Evolutionary conservation across 2,888 invertebrate species (phyloP).

Genomic region (Adineta ricciae): DNA sequence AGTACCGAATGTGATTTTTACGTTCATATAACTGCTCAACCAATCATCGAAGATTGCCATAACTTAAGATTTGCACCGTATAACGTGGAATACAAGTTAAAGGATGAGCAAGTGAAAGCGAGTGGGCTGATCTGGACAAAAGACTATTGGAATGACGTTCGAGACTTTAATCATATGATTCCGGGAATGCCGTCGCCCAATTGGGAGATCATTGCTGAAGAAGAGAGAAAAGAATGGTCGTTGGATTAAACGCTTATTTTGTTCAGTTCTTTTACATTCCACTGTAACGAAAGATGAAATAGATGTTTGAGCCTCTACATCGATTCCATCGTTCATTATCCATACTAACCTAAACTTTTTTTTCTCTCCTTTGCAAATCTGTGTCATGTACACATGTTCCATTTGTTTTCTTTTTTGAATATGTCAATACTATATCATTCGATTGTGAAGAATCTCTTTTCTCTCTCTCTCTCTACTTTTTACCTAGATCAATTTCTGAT

Average conservation of each 20-base stretch:
- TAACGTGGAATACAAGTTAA: constrained; percentile 62
- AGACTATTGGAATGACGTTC: constrained; percentile 74
- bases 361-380: background rate
- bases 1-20: constrained; percentile 69
- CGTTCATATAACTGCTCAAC: constrained; percentile 80
- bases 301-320: background rate
- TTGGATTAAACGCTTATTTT: constrained; percentile 48
- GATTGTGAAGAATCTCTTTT: background rate
- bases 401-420: background rate
- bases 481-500: background rate
- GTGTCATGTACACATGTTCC: background rate
- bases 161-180: constrained; percentile 91
- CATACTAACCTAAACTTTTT: background rate
- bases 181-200: constrained; percentile 64
- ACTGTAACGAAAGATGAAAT: background rate
- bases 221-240: constrained; percentile 37
- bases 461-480: background rate
- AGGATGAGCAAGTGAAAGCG: constrained; percentile 37
- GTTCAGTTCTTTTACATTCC: background rate
- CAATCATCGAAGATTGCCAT: constrained; percentile 82
- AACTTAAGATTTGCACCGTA: constrained; percentile 71
- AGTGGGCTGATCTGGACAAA: constrained; percentile 52
- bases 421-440: background rate
- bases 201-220: constrained; percentile 46
- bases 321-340: background rate